Percentiles rank a stretch among this genome's conserved stretches.
Evolutionary conservation across 2,797 vertebrate genomes (phyloP).

Genomic region (Pipistrellus pipistrellus): DNA sequence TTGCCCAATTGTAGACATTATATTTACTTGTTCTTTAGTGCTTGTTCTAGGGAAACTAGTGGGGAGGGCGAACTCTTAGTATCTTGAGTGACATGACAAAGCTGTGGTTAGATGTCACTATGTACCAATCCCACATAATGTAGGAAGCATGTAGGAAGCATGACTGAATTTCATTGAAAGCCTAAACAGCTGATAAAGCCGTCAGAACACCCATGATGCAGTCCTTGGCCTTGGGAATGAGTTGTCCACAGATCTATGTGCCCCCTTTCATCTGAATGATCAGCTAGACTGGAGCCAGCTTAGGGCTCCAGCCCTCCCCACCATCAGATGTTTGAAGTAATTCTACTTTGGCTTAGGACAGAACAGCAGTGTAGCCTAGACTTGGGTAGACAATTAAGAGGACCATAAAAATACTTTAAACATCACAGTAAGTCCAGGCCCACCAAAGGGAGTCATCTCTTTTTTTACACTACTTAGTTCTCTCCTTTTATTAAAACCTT

Average conservation of each 20-base stretch:
- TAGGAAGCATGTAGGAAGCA: background rate
- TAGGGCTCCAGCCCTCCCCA: background rate
- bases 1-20: background rate
- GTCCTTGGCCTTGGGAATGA: background rate
- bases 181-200: background rate
- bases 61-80: background rate
- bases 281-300: background rate
- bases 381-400: background rate
- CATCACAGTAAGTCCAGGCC: background rate
- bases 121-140: background rate
- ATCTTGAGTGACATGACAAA: background rate
- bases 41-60: background rate
- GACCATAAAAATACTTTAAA: background rate
- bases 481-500: conserved; percentile 31
- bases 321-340: background rate
- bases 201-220: background rate
- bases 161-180: background rate
- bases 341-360: background rate
- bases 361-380: background rate
- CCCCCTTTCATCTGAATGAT: background rate
- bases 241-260: fast-evolving
- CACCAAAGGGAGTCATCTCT: background rate
- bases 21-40: background rate
- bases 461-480: background rate
- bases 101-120: background rate